phyloP scores from a whole-genome alignment of 2,113 vertebrate genomes.

The Synchiropus splendidus region DNA sequence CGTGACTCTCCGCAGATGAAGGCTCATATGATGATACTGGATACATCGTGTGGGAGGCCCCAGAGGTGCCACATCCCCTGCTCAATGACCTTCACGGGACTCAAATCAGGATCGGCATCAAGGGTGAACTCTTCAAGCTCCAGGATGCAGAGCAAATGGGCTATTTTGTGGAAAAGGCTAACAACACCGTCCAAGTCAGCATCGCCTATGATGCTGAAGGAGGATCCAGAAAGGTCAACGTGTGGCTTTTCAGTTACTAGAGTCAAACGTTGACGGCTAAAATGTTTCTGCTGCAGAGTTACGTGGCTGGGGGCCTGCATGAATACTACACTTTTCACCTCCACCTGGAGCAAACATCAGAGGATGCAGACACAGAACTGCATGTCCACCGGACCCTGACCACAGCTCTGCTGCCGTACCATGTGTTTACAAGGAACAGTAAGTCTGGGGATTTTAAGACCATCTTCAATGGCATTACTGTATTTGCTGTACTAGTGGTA shows the following conservation, averaged over 20 bases:
- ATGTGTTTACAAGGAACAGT: conserved; percentile 15
- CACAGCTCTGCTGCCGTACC: conserved; percentile 26
- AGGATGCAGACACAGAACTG: conserved; percentile 21
- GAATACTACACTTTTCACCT: conserved; percentile 42
- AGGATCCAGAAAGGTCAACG: conserved; percentile 46
- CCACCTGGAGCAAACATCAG: conserved; percentile 39
- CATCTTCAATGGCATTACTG: no score
- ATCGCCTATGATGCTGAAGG: conserved; percentile 47
- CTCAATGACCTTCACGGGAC: background rate
- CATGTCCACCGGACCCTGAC: conserved; percentile 16
- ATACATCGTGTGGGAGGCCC: conserved; percentile 38
- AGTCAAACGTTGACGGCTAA: no score
- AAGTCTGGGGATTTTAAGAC: no score
- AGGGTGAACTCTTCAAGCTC: conserved; percentile 15
- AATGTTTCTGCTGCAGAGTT: conserved; percentile 35
- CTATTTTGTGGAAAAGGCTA: conserved; percentile 11
- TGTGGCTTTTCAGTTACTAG: no score
- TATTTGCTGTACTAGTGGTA: no score
- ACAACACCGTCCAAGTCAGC: conserved; percentile 11
- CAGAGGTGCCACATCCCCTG: conserved; percentile 18
- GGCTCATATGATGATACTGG: conserved; percentile 16
- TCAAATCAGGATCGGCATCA: conserved; percentile 17
- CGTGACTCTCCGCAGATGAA: conserved; percentile 27
- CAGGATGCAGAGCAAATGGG: conserved; percentile 5
- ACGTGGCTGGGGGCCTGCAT: conserved; percentile 12